Conservation (phyloP, 2,888 invertebrate species). For the Eremobia ochroleuca region DNA sequence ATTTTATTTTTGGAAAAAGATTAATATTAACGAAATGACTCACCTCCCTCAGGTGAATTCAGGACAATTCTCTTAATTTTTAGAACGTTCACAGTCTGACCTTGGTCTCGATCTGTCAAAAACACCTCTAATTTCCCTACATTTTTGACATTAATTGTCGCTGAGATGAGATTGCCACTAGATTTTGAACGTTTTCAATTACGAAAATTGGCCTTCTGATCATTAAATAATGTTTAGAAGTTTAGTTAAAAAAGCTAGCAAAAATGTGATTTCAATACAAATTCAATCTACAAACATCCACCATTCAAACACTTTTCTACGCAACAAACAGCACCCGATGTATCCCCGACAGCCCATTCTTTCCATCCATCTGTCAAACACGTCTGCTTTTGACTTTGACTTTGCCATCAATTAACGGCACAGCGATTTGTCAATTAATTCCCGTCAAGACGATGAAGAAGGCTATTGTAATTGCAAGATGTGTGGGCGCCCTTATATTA, state of each 20-base stretch:
- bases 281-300: too few relatives aligned
- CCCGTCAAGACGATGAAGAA: constrained; percentile 79
- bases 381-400: constrained; percentile 71
- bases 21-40: not conserved
- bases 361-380: constrained; percentile 69
- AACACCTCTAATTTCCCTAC: not conserved
- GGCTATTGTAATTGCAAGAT: constrained; percentile 78
- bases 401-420: constrained; percentile 74
- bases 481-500: constrained; percentile 79
- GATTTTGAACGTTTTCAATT: not conserved
- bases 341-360: constrained; percentile 48
- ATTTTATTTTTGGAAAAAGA: not conserved
- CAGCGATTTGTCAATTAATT: constrained; percentile 83
- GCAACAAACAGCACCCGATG: constrained; percentile 28
- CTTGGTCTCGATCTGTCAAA: too few relatives aligned
- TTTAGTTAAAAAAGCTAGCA: not conserved
- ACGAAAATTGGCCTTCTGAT: not conserved
- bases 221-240: not conserved
- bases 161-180: not conserved
- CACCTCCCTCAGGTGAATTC: too few relatives aligned
- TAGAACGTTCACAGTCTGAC: too few relatives aligned
- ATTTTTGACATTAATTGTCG: not conserved
- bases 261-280: not conserved
- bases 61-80: not conserved
- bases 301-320: too few relatives aligned